These are phyloP conservation scores for Stratiolaelaps scimitus DNA, from an alignment of 1,140 invertebrate genomes.

Conservation along the genomic window DNA sequence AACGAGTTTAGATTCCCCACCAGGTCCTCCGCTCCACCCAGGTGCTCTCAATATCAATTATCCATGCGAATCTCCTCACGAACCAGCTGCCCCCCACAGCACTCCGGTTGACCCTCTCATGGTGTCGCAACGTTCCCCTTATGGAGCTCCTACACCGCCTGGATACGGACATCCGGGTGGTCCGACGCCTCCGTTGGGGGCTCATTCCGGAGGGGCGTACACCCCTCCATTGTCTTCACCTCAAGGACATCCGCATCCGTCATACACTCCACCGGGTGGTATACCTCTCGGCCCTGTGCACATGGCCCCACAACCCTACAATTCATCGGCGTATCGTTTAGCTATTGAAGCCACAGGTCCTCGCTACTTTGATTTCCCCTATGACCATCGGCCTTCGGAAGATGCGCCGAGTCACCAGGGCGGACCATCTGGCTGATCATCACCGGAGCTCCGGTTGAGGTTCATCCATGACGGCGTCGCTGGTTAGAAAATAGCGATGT, in stretches of 20 bases:
- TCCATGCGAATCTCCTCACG: not conserved
- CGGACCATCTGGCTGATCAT: too few species aligned
- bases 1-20: not conserved
- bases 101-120: conserved; percentile 13
- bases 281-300: not conserved
- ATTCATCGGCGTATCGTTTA: not conserved
- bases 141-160: conserved; percentile 9
- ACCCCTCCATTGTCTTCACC: conserved; percentile 9
- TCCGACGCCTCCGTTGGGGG: conserved; percentile 11
- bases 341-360: not conserved
- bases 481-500: too few species aligned
- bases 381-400: conserved; percentile 5
- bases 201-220: conserved; percentile 21
- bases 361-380: conserved; percentile 18
- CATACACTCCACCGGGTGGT: not conserved
- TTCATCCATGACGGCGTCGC: too few species aligned
- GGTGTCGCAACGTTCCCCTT: conserved; percentile 11
- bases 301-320: conserved; percentile 4
- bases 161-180: conserved; percentile 22
- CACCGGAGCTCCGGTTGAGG: too few species aligned
- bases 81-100: conserved; percentile 5
- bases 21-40: not conserved
- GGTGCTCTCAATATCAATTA: too few species aligned
- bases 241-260: conserved; percentile 1
- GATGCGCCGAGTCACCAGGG: not conserved